phyloP scores from a whole-genome alignment of 2,797 vertebrate species.

The Anableps anableps region DNA sequence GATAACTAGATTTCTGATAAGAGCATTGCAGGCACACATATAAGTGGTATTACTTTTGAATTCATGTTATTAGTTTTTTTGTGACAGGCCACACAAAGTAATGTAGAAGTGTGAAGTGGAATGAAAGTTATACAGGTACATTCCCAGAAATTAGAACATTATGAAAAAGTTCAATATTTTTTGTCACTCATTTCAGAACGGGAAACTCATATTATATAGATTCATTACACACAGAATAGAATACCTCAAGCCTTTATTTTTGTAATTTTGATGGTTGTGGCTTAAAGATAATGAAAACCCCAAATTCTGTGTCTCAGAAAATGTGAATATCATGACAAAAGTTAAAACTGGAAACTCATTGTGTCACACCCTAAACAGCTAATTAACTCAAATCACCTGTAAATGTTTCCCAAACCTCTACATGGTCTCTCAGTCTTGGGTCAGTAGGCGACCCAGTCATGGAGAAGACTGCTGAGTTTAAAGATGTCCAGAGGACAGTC shows the following conservation, averaged over 20 bases:
- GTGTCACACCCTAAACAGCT: too few relatives aligned
- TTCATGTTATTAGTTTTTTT: not conserved
- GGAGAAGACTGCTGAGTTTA: too few relatives aligned
- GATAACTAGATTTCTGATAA: slow-evolving; percentile 35
- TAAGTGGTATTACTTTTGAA: not conserved
- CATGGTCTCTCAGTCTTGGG: too few relatives aligned
- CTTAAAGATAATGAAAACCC: not conserved
- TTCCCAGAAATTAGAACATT: not conserved
- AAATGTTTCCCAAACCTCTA: too few relatives aligned
- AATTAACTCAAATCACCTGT: too few relatives aligned
- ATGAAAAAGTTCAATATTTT: not conserved
- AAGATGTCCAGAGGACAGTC: too few relatives aligned
- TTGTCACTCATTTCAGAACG: not conserved
- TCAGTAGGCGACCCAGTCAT: too few relatives aligned
- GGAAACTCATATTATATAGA: not conserved
- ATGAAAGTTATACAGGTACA: not conserved
- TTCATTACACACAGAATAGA: not conserved
- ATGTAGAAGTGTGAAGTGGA: not conserved
- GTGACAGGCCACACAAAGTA: not conserved
- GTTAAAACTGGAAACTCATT: too few relatives aligned
- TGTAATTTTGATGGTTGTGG: not conserved
- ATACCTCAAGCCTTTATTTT: not conserved
- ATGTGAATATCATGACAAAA: too few relatives aligned
- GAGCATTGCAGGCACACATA: slow-evolving; percentile 6
- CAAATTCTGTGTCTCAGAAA: not conserved